Evolutionary conservation across 2,113 vertebrate genomes (phyloP), one percentile per base, ranked within the genome.

Genomic region (Myodes glareolus): DNA sequence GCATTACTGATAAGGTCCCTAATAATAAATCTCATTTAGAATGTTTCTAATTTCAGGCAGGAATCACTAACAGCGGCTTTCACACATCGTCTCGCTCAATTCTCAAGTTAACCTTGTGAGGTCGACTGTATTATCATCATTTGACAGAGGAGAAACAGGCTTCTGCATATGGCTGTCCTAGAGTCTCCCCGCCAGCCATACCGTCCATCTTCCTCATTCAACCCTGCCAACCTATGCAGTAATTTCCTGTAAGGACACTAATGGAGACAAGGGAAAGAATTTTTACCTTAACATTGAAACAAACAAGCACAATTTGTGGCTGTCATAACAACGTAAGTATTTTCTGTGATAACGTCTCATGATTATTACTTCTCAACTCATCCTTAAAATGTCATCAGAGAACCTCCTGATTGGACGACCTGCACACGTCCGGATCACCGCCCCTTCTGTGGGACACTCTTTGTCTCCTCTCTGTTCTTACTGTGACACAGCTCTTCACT

Each of bases 351-450:
- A 76, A 25, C 7, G 16, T 95, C 8, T 7, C 84, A 17, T 50
- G 33, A n/a, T 81, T 90, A 8, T 65, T 39, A 7, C 65, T 29
- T 63, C 42, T 9, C 29, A 52, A 25, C 90, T 65, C 23, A 72
- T 65, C n/a, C 52, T 91, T 61, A 55, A 95, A 82, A 81, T 73
- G 88, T 68, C 52, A 6, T 94, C 63, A 86, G 82, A 55, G 55
- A 61, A 3, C 1, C 27, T 76, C 58, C 12, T 52, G 84, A 58
- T 4, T 80, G 58, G 92, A 61, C 81, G 84, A 4, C 81, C 39
- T 77, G n/a, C 1, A 3, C 6, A 75, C 2, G 4, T 76, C 16
- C 1, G 9, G 1, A 6, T 45, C 45, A 75, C 14, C 47, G 52
- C 0, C 1, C 29, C 78, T 9, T 88, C 39, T 93, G 23, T 47